Base-by-base conservation (phyloP, 2,888 invertebrate genomes). In the Drosophila flavopinicola region DNA sequence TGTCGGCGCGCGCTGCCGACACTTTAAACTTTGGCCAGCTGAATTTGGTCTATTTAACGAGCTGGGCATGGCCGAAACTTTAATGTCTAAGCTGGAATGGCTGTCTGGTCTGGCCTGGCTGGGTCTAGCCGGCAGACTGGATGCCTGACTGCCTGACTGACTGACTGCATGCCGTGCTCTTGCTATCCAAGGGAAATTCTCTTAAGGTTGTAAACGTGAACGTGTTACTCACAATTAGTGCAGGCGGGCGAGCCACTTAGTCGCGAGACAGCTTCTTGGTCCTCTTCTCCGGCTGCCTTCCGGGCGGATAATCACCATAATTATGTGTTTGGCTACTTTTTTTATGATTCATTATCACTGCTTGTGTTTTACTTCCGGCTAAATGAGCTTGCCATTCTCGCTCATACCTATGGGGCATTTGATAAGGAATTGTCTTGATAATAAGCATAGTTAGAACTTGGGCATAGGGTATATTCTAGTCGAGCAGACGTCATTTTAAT, bases 211-310 rank as follows among this genome's bases (percentile, higher is more conserved):
- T 78, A 75, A 82, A 68, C 76, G 87, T 85, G 66, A 87, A 82
- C 87, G 82, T 82, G 87, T 82, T 82, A 82, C 87, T 83, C 60
- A 85, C 85, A 87, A 82, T 82, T 82, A 82, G 82, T 83, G 63
- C 65, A 78, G 59, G 30, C 64, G 64, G 60, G 45, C 38, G 42
- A 52, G 75, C 87, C 87, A 84, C 85, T 80, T 80, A 80, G 63
- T 75, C 51, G 78, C 45, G 32, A 13, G 41, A 38, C 48, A 30
- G 38, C 51, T 47, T 37, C 59, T 66, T 47, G 41, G 47, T 44
- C 38, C 29, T 10, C 27, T n/a, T 13, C 15, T 4, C 38, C 1
- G 15, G n/a, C 7, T 17, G 23, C 38, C 29, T 10, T 37, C 41
- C 17, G 29, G 15, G 35, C 30, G 52, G 65, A 69, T 69, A 63